These are phyloP conservation scores for Xenopus petersii DNA, from an alignment of 2,797 vertebrate species.

Conservation along the genomic window DNA sequence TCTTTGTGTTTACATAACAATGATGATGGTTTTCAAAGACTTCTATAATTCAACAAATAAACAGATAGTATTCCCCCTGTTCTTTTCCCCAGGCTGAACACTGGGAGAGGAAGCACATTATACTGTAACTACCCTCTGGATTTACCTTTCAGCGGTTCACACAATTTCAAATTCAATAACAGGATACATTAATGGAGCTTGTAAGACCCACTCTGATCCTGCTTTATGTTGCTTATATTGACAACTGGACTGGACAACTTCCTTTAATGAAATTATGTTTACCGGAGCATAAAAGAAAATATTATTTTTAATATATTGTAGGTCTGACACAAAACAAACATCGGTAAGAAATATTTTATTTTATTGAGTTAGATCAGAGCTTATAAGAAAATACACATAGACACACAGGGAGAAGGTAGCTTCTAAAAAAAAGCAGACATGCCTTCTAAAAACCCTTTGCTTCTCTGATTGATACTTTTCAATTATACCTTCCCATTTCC, in stretches of 20 bases:
- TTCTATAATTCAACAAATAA: too few relatives aligned
- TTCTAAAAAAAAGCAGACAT: slow-evolving; percentile 52
- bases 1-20: too few relatives aligned
- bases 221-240: slow-evolving; percentile 22
- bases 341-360: slow-evolving; percentile 48
- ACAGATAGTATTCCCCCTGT: too few relatives aligned
- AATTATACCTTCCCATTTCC: slow-evolving; percentile 94
- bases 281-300: slow-evolving; percentile 45
- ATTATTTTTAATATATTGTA: slow-evolving; percentile 34
- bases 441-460: slow-evolving; percentile 71
- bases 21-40: too few relatives aligned
- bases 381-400: slow-evolving; percentile 31
- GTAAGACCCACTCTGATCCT: slow-evolving; percentile 38
- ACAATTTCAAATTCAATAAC: slow-evolving; percentile 15
- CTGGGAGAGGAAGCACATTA: neutral
- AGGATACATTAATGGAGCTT: slow-evolving; percentile 17
- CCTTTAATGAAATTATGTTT: slow-evolving; percentile 36
- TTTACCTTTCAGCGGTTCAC: slow-evolving; percentile 5
- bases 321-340: slow-evolving; percentile 30
- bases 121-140: neutral
- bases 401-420: neutral
- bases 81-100: neutral
- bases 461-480: slow-evolving; percentile 99
- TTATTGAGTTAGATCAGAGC: slow-evolving; percentile 47
- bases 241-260: slow-evolving; percentile 15